A percentile compares a stretch with the other conserved stretches of the same genome.
These are phyloP conservation scores for Zootoca vivipara DNA, from an alignment of 2,113 vertebrate genomes.

Conservation along the genomic window DNA sequence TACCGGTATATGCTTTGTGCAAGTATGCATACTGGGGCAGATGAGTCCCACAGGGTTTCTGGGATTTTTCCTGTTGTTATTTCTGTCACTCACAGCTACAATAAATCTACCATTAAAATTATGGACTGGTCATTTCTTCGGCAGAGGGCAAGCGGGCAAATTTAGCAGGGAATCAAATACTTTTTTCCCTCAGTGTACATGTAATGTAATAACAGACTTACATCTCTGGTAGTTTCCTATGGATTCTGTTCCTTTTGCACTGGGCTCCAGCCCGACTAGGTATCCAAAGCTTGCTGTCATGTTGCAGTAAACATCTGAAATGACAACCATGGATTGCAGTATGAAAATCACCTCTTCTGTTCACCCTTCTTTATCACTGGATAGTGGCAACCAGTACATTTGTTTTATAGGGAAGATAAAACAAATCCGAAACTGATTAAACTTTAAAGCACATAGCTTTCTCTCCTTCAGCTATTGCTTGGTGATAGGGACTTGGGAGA, in stretches of 20 bases:
- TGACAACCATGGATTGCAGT: too few species aligned
- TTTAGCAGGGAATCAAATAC: too few species aligned
- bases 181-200: too few species aligned
- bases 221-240: neutral
- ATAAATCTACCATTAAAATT: too few species aligned
- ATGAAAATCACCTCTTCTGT: neutral
- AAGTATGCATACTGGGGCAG: neutral
- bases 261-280: too few species aligned
- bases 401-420: neutral
- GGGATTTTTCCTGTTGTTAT: too few species aligned
- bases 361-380: neutral
- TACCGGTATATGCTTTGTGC: neutral
- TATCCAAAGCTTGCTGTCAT: too few species aligned
- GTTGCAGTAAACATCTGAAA: neutral
- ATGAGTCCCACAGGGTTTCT: neutral
- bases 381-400: neutral
- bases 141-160: too few species aligned
- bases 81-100: too few species aligned
- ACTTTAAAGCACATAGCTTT: neutral
- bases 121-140: too few species aligned
- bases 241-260: neutral
- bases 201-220: too few species aligned
- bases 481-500: neutral
- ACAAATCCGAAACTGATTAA: neutral
- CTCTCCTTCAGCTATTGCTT: neutral